Base-by-base conservation (phyloP, 2,113 vertebrate genomes). In the Hippopotamus amphibius region DNA sequence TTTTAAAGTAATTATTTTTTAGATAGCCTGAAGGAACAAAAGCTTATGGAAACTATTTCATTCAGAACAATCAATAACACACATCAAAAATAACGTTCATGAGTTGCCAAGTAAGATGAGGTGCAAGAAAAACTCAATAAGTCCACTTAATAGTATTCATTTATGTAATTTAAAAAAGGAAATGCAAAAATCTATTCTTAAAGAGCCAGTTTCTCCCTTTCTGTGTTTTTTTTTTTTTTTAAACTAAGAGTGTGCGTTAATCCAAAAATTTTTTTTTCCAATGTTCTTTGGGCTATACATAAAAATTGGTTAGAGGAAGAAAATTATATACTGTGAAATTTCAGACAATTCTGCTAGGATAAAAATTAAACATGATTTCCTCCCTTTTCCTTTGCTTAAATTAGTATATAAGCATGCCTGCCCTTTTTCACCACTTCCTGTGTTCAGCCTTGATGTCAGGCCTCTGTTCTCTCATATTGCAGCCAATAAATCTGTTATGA, bases 1-100 rank as follows among this genome's bases (percentile, higher is more conserved):
- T 61, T 92, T 95, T 94, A 74, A 93, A 68, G 48, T 82, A 85
- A 88, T 63, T 81, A 80, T 69, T 93, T 66, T 96, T 97, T 80
- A 80, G 59, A 65, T 50, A 71, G 19, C 66, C 41, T 48, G 26
- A 93, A 94, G 66, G 48, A 90, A 88, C 41, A 88, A 79, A 74
- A 90, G 74, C 30, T 84, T 87, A 76, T 71, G 65, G 53, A 97
- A 95, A 92, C 9, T n/a, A 77, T 90, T 95, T 96, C 50, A 90
- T 95, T 94, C 63, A 79, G 37, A 84, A 77, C n/a, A 95, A 87
- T 96, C 63, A 95, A 93, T 69, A 93, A 37, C 12, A 77, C 2
- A 83, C 24, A 96, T 96, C 37, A 97, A 94, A 97, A 90, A 77
- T 68, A 96, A 46, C 37, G 89, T n/a, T 88, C 41, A 80, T 53